A percentile compares a stretch with the other conserved stretches of the same genome.
phyloP scores from a whole-genome alignment of 2,113 vertebrate species.

The Phoenicopterus ruber region DNA sequence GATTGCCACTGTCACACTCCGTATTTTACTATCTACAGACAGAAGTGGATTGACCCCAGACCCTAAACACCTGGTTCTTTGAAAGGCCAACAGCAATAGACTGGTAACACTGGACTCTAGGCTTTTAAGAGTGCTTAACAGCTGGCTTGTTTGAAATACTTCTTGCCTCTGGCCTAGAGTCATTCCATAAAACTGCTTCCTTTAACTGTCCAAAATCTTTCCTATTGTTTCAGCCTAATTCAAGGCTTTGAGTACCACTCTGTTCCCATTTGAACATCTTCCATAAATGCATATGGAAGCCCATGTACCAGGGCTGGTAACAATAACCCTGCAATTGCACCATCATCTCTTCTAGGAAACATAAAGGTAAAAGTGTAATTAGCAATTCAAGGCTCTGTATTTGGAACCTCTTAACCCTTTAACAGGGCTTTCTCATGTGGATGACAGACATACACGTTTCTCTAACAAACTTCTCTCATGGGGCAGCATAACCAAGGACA shows the following conservation, averaged over 20 bases:
- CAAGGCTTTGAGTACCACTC: conserved; percentile 31
- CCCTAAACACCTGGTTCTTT: neutral
- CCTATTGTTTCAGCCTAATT: conserved; percentile 40
- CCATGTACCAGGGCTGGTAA: conserved; percentile 21
- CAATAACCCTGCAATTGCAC: conserved; percentile 34
- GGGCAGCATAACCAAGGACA: neutral
- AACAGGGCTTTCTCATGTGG: neutral
- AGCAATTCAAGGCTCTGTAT: conserved; percentile 47
- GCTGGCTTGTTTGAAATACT: neutral
- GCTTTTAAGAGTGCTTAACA: neutral
- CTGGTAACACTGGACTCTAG: neutral
- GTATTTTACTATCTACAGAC: neutral
- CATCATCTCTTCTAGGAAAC: conserved; percentile 25
- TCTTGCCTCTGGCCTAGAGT: neutral
- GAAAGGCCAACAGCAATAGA: neutral
- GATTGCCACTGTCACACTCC: neutral
- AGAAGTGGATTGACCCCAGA: neutral
- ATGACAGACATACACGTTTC: neutral
- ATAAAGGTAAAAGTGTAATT: conserved; percentile 41
- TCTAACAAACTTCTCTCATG: neutral
- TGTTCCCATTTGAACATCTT: neutral
- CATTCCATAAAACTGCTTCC: neutral
- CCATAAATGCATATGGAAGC: conserved; percentile 50
- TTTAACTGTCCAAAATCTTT: neutral
- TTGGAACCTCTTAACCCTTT: conserved; percentile 35